Conservation (phyloP, 2,797 vertebrate genomes). For the Cichlasoma orientale region DNA sequence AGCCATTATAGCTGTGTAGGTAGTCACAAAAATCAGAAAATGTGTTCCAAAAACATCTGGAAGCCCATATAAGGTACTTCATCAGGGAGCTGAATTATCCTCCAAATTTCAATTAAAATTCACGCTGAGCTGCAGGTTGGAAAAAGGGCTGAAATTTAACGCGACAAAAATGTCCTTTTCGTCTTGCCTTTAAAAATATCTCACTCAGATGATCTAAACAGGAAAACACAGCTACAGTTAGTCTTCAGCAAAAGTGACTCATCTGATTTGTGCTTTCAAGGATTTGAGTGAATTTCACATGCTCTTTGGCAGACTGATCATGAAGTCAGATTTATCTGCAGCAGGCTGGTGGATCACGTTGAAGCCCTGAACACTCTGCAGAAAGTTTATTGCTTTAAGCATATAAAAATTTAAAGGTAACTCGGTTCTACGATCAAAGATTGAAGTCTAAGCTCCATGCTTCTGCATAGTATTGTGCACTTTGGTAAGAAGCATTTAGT, state of each 20-base stretch:
- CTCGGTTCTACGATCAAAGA: not conserved
- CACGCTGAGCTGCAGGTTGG: not conserved
- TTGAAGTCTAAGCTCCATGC: not conserved
- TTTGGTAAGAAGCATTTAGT: not conserved
- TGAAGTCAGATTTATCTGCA: not conserved
- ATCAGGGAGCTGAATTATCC: not conserved
- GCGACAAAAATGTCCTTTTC: not conserved
- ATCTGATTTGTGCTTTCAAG: constrained; percentile 29
- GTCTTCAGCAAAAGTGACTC: constrained; percentile 24
- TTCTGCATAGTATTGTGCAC: not conserved
- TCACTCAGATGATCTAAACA: not conserved
- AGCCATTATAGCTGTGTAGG: not conserved
- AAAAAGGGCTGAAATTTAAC: not conserved
- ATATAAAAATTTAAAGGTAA: not conserved
- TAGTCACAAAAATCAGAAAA: constrained; percentile 11
- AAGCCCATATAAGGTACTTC: not conserved
- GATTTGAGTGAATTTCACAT: constrained; percentile 31
- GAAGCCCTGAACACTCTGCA: not conserved
- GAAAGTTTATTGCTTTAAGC: not conserved
- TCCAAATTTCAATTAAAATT: not conserved
- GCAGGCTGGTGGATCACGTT: not conserved
- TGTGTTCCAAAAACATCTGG: not conserved
- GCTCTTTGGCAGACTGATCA: constrained; percentile 27
- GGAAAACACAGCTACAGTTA: constrained; percentile 1
- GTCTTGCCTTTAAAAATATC: not conserved